Evolutionary conservation across 64 coral and sea anemone species (phyloP), one percentile per base, ranked within the genome.

Genomic region (Pocillopora verrucosa): DNA sequence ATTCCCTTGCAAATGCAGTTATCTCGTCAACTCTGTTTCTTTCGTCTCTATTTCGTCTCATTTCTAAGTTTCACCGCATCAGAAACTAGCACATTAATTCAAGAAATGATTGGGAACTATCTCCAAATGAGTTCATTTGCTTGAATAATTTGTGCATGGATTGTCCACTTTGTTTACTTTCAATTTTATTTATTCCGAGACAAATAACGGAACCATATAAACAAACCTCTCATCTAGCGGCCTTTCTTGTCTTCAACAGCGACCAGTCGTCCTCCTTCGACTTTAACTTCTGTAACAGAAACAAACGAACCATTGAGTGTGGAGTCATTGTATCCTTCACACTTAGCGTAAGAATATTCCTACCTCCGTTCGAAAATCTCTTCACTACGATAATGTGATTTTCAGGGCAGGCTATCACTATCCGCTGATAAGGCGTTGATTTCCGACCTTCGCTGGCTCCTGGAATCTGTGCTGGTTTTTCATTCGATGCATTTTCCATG

Each of bases 371-470:
- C 6, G 16, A 36, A 64, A 64, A 63, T 26, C 79, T 11, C 30
- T 81, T 81, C 15, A 81, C 79, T 5, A 64, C 59, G 16, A 81
- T 81, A 60, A 81, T 81, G 15, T 81, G 79, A 34, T 81, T 81
- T 16, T 81, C 79, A 36, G 79, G 79, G 59, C 79, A 81, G 0
- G 79, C 79, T 14, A 81, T 81, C 58, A 81, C 79, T 16, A 81
- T 81, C 5, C 79, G 57, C 16, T 81, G 79, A 62, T 81, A 81
- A 12, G 79, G 60, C 22, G 79, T 16, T 62, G 57, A 13, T 36
- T 64, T 81, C 19, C 34, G 24, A 9, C 25, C 79, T 61, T 61
- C 59, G 10, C 59, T 35, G 58, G 26, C 62, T 15, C 1, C 60
- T 36, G 26, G 17, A 35, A 9, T 17, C 16, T 81, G 58, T 36